Conservation (phyloP, 2,797 vertebrate genomes). For the Melanotaenia nigrans region DNA sequence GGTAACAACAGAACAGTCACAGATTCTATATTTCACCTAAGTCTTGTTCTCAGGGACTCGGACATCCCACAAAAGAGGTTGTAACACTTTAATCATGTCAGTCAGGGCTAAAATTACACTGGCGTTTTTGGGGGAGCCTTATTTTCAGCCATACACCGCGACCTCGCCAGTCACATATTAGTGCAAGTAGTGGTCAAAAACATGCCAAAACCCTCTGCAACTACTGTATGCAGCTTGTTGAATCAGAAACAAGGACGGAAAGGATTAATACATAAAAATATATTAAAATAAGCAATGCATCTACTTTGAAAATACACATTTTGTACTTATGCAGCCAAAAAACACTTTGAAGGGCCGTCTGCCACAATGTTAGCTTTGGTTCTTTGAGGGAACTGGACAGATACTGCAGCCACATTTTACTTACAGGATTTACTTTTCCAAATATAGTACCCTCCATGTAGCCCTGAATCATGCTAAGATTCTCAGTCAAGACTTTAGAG, state of each 20-base stretch:
- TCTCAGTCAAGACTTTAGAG: background rate
- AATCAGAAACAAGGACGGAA: background rate
- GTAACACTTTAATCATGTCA: background rate
- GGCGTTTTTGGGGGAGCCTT: too few relatives aligned
- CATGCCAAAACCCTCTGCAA: too few relatives aligned
- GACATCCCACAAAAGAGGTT: too few relatives aligned
- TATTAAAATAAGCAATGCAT: background rate
- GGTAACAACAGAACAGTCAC: too few relatives aligned
- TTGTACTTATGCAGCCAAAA: background rate
- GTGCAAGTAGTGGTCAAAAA: too few relatives aligned
- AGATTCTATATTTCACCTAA: too few relatives aligned
- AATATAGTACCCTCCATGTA: slow-evolving; percentile 1
- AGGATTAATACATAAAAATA: background rate
- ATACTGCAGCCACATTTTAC: slow-evolving; percentile 7
- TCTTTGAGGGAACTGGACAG: slow-evolving; percentile 19
- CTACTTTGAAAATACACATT: background rate
- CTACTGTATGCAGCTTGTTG: background rate
- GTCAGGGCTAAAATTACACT: too few relatives aligned
- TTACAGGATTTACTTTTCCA: slow-evolving; percentile 14
- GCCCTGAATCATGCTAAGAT: background rate
- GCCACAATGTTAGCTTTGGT: slow-evolving; percentile 11
- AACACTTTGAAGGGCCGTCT: background rate
- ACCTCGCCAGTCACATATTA: too few relatives aligned
- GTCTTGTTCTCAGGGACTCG: too few relatives aligned
- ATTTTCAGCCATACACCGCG: too few relatives aligned